Evolutionary conservation across 2,888 invertebrate species (phyloP).

Genomic region (Hirtodrosophila histrioides): DNA sequence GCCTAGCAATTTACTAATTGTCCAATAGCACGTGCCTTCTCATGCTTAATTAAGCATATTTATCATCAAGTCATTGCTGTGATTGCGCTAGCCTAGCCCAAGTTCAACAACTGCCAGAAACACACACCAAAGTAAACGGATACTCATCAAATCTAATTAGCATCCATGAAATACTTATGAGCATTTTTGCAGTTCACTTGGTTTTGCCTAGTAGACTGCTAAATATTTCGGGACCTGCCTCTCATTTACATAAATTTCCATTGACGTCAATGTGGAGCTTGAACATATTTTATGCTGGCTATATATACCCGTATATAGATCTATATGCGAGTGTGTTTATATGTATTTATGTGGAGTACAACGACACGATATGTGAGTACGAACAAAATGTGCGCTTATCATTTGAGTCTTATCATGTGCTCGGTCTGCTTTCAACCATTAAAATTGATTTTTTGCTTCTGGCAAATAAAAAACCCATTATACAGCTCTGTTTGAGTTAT

Average conservation of each 20-base stretch:
- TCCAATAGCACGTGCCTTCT: constrained; percentile 1
- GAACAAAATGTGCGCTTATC: no score
- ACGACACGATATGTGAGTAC: no score
- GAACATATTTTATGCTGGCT: not conserved
- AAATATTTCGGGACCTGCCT: constrained; percentile 12
- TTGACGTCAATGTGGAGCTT: constrained; percentile 55
- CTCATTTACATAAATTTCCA: constrained; percentile 51
- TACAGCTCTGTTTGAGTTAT: not conserved
- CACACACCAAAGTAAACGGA: constrained; percentile 37
- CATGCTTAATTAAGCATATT: constrained; percentile 6
- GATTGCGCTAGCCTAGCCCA: constrained; percentile 33
- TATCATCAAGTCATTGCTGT: constrained; percentile 6
- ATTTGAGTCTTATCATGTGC: no score
- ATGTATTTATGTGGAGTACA: no score
- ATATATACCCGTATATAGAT: not conserved
- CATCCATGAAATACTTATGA: constrained; percentile 25
- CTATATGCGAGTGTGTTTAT: no score
- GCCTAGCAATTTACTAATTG: constrained; percentile 23
- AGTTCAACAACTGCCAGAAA: constrained; percentile 45
- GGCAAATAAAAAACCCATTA: not conserved
- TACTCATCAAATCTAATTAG: constrained; percentile 58
- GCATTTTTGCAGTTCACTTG: constrained; percentile 14
- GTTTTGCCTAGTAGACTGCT: constrained; percentile 19
- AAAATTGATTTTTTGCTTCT: not conserved
- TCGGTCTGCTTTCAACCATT: no score